phyloP scores from a whole-genome alignment of 1,140 invertebrate genomes.

The Drosophila melanogaster region Release_6_plus_ISO1_MT NT_033777.3:10509001-10509500 shows the following conservation, averaged over 20 bases:
- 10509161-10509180: slow-evolving; percentile 71
- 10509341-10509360: slow-evolving; percentile 84
- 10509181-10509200: slow-evolving; percentile 62
- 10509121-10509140: slow-evolving; percentile 77
- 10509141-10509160: slow-evolving; percentile 64
- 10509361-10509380: slow-evolving; percentile 68
- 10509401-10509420: slow-evolving; percentile 53
- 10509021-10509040: slow-evolving; percentile 65
- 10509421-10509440: slow-evolving; percentile 50
- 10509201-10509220: slow-evolving; percentile 30
- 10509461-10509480: slow-evolving; percentile 43
- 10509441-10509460: slow-evolving; percentile 60
- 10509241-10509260: slow-evolving; percentile 53
- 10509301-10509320: slow-evolving; percentile 52
- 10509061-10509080: slow-evolving; percentile 76
- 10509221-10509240: slow-evolving; percentile 31
- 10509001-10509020: slow-evolving; percentile 57
- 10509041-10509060: slow-evolving; percentile 81
- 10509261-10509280: slow-evolving; percentile 72
- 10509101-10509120: slow-evolving; percentile 64
- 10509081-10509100: slow-evolving; percentile 74
- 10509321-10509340: slow-evolving; percentile 79
- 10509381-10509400: slow-evolving; percentile 18
- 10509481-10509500: slow-evolving; percentile 27
- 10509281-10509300: slow-evolving; percentile 70